Evolutionary conservation across 2,888 invertebrate species (phyloP).

Genomic region (Andricus quercusramuli): DNA sequence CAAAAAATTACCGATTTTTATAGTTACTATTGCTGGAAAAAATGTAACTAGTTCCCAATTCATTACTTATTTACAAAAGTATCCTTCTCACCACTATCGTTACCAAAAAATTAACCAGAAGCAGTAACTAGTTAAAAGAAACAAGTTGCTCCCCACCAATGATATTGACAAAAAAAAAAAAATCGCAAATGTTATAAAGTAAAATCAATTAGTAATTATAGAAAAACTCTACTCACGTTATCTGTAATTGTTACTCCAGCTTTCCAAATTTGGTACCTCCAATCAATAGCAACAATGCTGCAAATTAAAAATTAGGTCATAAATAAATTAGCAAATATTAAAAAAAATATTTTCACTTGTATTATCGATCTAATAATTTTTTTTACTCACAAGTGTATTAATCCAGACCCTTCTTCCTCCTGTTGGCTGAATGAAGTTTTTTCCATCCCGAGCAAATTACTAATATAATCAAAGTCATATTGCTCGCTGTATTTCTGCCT

Average conservation of each 20-base stretch:
- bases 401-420: conserved; percentile 89
- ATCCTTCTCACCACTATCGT: no score
- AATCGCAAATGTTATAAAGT: no score
- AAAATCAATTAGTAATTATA: conserved; percentile 2
- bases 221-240: conserved; percentile 82
- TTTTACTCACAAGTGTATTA: conserved; percentile 86
- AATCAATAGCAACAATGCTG: conserved; percentile 94
- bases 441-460: conserved; percentile 97
- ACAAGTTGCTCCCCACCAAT: no score
- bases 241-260: conserved; percentile 98
- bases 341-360: no score
- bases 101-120: no score
- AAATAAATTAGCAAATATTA: no score
- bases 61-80: no score
- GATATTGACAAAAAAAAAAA: no score
- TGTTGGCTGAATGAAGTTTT: conserved; percentile 93
- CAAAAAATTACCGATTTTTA: no score
- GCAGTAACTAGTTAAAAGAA: no score
- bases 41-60: no score
- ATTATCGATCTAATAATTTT: conserved; percentile 6
- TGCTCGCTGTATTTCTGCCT: conserved; percentile 98
- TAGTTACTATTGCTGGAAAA: no score
- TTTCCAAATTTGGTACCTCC: conserved; percentile 99
- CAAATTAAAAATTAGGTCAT: conserved; percentile 59
- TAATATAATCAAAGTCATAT: conserved; percentile 97